phyloP scores from a whole-genome alignment of 2,888 invertebrate species.

The Aporophyla nigra region DNA sequence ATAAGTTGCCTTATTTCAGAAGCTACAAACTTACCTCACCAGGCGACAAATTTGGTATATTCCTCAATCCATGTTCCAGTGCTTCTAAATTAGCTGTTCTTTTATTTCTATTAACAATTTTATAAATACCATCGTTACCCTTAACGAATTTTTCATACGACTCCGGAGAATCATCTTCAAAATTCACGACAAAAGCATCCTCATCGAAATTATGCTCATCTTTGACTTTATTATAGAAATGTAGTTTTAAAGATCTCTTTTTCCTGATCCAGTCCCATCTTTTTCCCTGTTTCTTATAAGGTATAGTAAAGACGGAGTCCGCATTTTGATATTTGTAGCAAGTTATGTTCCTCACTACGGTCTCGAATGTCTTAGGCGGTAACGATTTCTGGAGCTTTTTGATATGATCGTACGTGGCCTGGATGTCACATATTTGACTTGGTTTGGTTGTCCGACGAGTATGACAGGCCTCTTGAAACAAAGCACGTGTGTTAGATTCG shows the following conservation, averaged over 20 bases:
- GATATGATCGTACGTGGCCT: slow-evolving; percentile 71
- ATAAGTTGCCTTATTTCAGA: not conserved
- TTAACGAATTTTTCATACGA: slow-evolving; percentile 71
- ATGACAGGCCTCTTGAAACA: slow-evolving; percentile 82
- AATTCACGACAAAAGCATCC: not conserved
- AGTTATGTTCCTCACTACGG: slow-evolving; percentile 68
- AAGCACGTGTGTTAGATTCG: slow-evolving; percentile 71
- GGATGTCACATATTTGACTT: slow-evolving; percentile 73
- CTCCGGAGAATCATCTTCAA: slow-evolving; percentile 39
- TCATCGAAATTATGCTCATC: slow-evolving; percentile 7
- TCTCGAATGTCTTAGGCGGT: slow-evolving; percentile 66
- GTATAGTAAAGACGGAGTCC: slow-evolving; percentile 67
- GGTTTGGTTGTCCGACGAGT: slow-evolving; percentile 56
- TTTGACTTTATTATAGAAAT: slow-evolving; percentile 18
- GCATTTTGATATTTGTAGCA: slow-evolving; percentile 70
- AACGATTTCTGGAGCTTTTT: slow-evolving; percentile 56
- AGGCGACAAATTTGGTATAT: slow-evolving; percentile 69
- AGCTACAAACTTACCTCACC: slow-evolving; percentile 66
- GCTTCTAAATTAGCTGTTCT: slow-evolving; percentile 61
- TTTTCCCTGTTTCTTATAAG: slow-evolving; percentile 38
- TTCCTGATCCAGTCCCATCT: slow-evolving; percentile 76
- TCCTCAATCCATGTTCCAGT: slow-evolving; percentile 65
- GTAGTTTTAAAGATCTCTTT: slow-evolving; percentile 66
- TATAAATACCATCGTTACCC: slow-evolving; percentile 75
- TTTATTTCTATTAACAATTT: slow-evolving; percentile 64